A percentile compares a stretch with the other conserved stretches of the same genome.
Evolutionary conservation across 2,888 invertebrate genomes (phyloP).

Genomic region (Limnephilus auricula): DNA sequence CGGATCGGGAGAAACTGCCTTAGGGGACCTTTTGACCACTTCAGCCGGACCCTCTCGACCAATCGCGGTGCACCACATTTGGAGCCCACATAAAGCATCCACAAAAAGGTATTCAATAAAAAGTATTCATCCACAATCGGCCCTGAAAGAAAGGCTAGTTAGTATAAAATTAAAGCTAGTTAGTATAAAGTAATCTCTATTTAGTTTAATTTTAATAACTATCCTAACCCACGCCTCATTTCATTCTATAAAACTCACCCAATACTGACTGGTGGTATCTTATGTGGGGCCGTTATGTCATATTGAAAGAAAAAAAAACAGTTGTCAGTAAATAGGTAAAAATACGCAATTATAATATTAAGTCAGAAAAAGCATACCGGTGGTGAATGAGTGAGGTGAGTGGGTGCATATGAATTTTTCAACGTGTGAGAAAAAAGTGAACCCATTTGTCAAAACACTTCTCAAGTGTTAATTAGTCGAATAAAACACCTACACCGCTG

Average conservation of each 20-base stretch:
- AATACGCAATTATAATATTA: neutral
- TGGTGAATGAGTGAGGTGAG: too few species aligned
- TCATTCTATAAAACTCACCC: neutral
- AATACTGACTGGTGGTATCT: neutral
- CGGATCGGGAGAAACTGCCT: too few species aligned
- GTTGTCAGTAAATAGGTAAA: neutral
- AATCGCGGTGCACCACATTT: too few species aligned
- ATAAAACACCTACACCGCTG: neutral
- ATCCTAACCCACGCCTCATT: neutral
- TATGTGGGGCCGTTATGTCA: neutral
- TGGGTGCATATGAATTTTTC: neutral
- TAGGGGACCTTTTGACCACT: too few species aligned
- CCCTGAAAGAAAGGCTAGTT: too few species aligned
- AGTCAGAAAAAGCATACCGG: neutral
- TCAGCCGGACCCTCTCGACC: too few species aligned
- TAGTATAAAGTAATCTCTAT: too few species aligned
- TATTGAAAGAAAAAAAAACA: neutral
- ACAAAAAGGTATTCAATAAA: too few species aligned
- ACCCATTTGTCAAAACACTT: constrained; percentile 2
- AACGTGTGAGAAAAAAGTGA: neutral
- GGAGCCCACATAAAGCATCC: too few species aligned
- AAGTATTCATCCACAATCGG: too few species aligned
- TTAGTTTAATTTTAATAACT: neutral
- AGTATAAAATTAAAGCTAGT: too few species aligned
- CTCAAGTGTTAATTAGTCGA: constrained; percentile 2